phyloP scores from a whole-genome alignment of 2,888 invertebrate genomes.

The Euplexia lucipara region DNA sequence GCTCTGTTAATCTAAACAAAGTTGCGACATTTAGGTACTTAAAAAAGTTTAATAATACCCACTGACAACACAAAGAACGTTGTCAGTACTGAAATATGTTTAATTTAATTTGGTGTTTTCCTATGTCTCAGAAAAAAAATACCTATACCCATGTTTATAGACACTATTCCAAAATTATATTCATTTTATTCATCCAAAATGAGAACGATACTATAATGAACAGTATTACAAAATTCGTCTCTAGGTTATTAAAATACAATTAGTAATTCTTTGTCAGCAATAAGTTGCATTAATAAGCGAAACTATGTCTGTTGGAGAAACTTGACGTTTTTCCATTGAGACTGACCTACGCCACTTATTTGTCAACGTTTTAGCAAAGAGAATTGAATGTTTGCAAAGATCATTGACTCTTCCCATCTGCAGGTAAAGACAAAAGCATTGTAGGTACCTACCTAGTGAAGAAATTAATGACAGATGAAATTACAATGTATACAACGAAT shows the following conservation, averaged over 20 bases:
- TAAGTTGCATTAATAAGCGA: conserved; percentile 26
- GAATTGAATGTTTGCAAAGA: background rate
- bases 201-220: background rate
- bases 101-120: background rate
- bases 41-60: background rate
- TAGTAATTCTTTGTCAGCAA: background rate
- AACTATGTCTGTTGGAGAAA: conserved; percentile 4
- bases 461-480: background rate
- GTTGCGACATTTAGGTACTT: too few species aligned
- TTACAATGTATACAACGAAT: background rate
- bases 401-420: background rate
- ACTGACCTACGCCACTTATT: conserved; percentile 31
- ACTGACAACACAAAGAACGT: too few species aligned
- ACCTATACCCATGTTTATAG: background rate
- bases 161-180: background rate
- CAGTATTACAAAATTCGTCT: conserved; percentile 17
- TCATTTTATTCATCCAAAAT: background rate
- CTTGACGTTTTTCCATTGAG: background rate
- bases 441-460: too few species aligned
- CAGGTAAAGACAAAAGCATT: background rate
- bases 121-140: background rate
- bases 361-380: conserved; percentile 8
- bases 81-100: too few species aligned
- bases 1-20: background rate
- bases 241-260: conserved; percentile 7